Evolutionary conservation across 2,888 invertebrate genomes (phyloP).

Genomic region (Lobophora halterata): DNA sequence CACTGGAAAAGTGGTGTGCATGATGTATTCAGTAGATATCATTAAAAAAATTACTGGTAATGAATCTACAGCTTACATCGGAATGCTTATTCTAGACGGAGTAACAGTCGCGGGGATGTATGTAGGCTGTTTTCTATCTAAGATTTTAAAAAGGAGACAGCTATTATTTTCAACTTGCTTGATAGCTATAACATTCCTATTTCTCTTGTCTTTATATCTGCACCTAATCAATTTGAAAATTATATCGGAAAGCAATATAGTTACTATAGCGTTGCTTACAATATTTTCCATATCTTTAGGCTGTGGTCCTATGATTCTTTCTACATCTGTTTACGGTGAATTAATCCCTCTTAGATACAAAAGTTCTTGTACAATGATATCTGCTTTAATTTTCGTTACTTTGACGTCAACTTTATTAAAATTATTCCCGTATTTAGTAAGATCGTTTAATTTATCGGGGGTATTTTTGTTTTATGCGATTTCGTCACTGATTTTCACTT

Average conservation of each 20-base stretch:
- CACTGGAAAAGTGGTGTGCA: conserved; percentile 41
- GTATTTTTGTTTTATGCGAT: conserved; percentile 38
- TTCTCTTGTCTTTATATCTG: conserved; percentile 41
- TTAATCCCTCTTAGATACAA: conserved; percentile 34
- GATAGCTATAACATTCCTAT: conserved; percentile 36
- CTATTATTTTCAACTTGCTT: conserved; percentile 31
- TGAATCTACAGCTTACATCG: conserved; percentile 38
- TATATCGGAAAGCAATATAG: conserved; percentile 33
- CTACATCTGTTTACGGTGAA: conserved; percentile 36
- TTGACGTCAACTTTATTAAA: conserved; percentile 33
- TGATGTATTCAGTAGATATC: conserved; percentile 41
- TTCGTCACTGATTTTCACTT: conserved; percentile 24
- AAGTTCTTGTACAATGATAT: conserved; percentile 27
- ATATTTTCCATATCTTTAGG: conserved; percentile 43
- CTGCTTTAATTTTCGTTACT: conserved; percentile 26
- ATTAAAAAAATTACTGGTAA: conserved; percentile 37
- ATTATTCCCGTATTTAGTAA: conserved; percentile 34
- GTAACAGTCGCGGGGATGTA: conserved; percentile 41
- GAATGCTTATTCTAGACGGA: conserved; percentile 42
- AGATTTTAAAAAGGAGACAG: conserved; percentile 36
- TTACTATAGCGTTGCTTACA: conserved; percentile 34
- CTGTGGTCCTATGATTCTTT: conserved; percentile 45
- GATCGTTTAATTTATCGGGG: conserved; percentile 34
- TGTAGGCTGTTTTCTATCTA: conserved; percentile 37
- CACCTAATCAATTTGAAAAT: conserved; percentile 35